These are phyloP conservation scores for Metopia argyrocephala DNA, from an alignment of 2,888 invertebrate species.

Conservation along the genomic window DNA sequence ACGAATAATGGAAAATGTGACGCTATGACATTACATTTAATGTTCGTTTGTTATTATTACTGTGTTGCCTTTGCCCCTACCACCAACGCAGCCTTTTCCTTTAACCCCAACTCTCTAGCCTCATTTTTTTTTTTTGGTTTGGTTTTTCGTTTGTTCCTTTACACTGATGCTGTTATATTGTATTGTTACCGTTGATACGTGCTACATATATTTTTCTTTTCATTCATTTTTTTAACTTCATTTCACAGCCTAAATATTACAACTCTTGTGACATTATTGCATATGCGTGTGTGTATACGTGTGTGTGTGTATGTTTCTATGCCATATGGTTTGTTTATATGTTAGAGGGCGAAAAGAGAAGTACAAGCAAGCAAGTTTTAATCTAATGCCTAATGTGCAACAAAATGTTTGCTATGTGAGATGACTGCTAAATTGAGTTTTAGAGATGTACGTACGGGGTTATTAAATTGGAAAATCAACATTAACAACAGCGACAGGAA, in stretches of 20 bases:
- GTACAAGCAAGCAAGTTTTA: conserved; percentile 33
- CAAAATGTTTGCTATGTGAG: conserved; percentile 55
- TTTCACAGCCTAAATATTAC: conserved; percentile 27
- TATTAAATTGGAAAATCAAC: neutral
- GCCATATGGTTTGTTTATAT: conserved; percentile 16
- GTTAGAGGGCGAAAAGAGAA: neutral
- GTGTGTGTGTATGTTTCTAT: neutral
- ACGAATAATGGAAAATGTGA: conserved; percentile 66
- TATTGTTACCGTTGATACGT: conserved; percentile 12
- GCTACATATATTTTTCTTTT: neutral
- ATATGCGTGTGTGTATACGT: neutral
- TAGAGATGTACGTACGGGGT: neutral
- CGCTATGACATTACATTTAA: conserved; percentile 63
- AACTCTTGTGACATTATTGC: neutral
- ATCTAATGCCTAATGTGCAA: conserved; percentile 51
- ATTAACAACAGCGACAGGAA: neutral
- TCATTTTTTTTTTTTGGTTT: neutral
- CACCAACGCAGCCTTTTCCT: no score
- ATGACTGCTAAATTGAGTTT: conserved; percentile 52
- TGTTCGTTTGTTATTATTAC: conserved; percentile 47
- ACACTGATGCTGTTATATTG: conserved; percentile 18
- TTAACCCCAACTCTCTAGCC: neutral
- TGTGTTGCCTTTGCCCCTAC: neutral
- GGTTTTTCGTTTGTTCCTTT: neutral
- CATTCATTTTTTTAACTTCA: neutral